These are phyloP conservation scores for Bembecia ichneumoniformis DNA, from an alignment of 2,888 invertebrate species.

Conservation along the genomic window DNA sequence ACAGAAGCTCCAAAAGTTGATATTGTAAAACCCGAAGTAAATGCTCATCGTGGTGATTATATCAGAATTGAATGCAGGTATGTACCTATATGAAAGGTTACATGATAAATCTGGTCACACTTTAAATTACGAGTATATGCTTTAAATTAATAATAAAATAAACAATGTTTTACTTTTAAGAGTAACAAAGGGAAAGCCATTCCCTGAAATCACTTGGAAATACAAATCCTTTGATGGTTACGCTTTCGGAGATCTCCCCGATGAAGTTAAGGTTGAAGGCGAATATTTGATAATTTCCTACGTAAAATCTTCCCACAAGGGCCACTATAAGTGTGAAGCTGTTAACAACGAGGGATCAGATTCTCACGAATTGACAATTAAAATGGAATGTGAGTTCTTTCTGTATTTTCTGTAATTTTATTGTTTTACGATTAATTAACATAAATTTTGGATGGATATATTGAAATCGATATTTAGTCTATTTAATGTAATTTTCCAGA, in stretches of 20 bases:
- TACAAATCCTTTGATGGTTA: conserved; percentile 23
- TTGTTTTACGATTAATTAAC: background rate
- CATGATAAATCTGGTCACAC: too few species aligned
- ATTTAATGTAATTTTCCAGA: background rate
- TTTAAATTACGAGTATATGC: too few species aligned
- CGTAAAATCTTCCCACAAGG: conserved; percentile 26
- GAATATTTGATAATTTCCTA: conserved; percentile 27
- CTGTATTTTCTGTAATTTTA: background rate
- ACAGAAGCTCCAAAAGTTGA: conserved; percentile 40
- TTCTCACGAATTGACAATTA: conserved; percentile 26
- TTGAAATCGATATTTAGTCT: background rate
- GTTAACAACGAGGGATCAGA: conserved; percentile 33
- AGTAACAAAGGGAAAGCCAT: conserved; percentile 38
- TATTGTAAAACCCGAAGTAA: conserved; percentile 18
- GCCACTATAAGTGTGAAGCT: conserved; percentile 41
- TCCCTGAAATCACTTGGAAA: conserved; percentile 38
- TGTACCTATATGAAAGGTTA: background rate
- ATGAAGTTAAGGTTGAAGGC: conserved; percentile 22
- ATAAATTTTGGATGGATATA: background rate
- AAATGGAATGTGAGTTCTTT: conserved; percentile 40
- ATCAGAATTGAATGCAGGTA: conserved; percentile 41
- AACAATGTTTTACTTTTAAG: conserved; percentile 17
- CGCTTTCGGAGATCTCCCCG: conserved; percentile 26
- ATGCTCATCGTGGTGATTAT: conserved; percentile 30
- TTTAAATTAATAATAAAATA: too few species aligned